Evolutionary conservation across 2,888 invertebrate species (phyloP), one percentile per base, ranked within the genome.

Genomic region (Alsophila aescularia): DNA sequence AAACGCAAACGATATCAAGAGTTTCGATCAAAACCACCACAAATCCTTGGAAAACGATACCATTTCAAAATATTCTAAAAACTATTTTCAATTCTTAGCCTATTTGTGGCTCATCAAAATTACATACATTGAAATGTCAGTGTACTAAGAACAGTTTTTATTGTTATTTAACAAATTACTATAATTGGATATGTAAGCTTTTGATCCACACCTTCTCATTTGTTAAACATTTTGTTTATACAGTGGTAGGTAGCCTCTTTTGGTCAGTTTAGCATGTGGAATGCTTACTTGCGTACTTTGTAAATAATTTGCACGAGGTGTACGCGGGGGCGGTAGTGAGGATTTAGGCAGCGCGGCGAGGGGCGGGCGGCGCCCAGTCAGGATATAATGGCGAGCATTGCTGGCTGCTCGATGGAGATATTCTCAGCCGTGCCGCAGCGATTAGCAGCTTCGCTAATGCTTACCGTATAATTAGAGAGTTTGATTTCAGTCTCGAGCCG

Each of bases 231-330:
- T 66, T 69, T 68, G 71, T 71, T 69, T 69, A 72, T 71, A 72
- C 66, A 68, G 67, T 69, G 55, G 40, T 16, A 36, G 50, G 45
- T 15, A 41, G 67, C 69, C 63, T 71, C 65, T 69, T 71, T 70
- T 77, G 77, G 81, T 78, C 81, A 79, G 80, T 81, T 76, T 76
- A 78, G 71, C 75, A 73, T 73, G 73, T 67, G 72, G 74, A 65
- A 70, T 72, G 75, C 73, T 75, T 78, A 79, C 77, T 79, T 77
- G 77, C 75, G 76, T 77, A 77, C 79, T 80, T 81, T 79, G 79
- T 82, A 80, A 85, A 83, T 84, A 84, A 85, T 85, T 85, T 84
- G 81, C 81, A 80, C 75, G 78, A 71, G 69, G 67, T 55, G 15
- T 45, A 35, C 32, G 69, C 47, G 62, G 58, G 55, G 64, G 64